Evolutionary conservation across 2,113 vertebrate species (phyloP).

Genomic region (Thermophis baileyi): DNA sequence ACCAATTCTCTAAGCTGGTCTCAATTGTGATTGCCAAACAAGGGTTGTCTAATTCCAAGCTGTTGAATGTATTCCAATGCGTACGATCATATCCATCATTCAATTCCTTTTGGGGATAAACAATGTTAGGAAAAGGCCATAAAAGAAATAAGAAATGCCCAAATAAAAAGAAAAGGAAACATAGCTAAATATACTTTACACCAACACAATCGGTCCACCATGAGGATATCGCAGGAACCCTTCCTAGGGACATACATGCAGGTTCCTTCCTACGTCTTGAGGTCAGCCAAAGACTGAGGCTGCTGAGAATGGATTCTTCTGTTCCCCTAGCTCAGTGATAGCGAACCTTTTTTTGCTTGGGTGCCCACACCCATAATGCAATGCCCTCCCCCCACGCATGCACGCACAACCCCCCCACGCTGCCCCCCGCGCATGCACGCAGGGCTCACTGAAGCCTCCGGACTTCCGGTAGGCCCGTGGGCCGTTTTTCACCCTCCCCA

Average conservation of each 20-base stretch:
- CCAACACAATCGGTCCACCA: neutral
- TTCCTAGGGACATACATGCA: neutral
- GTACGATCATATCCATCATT: neutral
- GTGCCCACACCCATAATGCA: too few species aligned
- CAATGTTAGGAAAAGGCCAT: neutral
- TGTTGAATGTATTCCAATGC: neutral
- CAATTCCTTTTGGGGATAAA: neutral
- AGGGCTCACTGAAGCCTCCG: too few species aligned
- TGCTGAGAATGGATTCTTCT: neutral
- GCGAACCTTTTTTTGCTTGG: too few species aligned
- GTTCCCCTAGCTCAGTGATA: neutral
- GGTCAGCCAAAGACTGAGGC: neutral
- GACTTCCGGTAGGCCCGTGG: too few species aligned
- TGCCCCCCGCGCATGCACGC: too few species aligned
- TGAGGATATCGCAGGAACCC: neutral
- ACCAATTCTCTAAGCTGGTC: neutral
- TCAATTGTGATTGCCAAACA: neutral
- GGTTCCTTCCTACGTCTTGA: neutral
- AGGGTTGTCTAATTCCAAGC: neutral
- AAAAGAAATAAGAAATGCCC: neutral
- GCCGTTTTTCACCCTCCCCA: too few species aligned
- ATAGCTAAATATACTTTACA: neutral
- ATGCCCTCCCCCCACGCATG: too few species aligned
- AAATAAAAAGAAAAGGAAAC: neutral
- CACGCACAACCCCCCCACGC: too few species aligned